These are phyloP conservation scores for Epinotia ramella DNA, from an alignment of 2,888 invertebrate genomes.

Conservation along the genomic window DNA sequence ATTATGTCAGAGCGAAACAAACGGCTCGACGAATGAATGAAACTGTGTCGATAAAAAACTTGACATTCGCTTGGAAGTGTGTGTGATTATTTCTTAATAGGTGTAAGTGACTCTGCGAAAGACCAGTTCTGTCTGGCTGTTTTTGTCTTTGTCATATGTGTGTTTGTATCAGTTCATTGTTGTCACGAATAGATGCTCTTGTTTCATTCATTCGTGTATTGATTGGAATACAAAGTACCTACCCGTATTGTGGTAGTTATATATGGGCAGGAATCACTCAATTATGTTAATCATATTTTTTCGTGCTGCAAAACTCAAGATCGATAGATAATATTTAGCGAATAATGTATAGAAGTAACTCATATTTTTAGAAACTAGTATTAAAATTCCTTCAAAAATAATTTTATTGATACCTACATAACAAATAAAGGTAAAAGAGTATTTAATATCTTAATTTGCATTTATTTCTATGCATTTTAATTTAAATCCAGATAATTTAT, in stretches of 20 bases:
- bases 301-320: no score
- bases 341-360: no score
- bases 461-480: background rate
- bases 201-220: no score
- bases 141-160: no score
- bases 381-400: no score
- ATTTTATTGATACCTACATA: no score
- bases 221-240: no score
- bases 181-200: background rate
- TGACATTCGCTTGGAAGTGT: slow-evolving; percentile 17
- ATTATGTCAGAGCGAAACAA: slow-evolving; percentile 69
- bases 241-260: no score
- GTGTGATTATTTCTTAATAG: slow-evolving; percentile 23
- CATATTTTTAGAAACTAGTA: no score
- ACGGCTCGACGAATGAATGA: slow-evolving; percentile 56
- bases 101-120: background rate
- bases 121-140: background rate
- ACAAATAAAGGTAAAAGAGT: background rate
- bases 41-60: slow-evolving; percentile 48
- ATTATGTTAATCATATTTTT: no score
- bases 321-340: no score
- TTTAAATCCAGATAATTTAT: background rate
- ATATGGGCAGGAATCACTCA: no score
- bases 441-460: background rate
- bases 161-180: background rate